Evolutionary conservation across 2,888 invertebrate genomes (phyloP).

Genomic region (Choreutis nemorana): DNA sequence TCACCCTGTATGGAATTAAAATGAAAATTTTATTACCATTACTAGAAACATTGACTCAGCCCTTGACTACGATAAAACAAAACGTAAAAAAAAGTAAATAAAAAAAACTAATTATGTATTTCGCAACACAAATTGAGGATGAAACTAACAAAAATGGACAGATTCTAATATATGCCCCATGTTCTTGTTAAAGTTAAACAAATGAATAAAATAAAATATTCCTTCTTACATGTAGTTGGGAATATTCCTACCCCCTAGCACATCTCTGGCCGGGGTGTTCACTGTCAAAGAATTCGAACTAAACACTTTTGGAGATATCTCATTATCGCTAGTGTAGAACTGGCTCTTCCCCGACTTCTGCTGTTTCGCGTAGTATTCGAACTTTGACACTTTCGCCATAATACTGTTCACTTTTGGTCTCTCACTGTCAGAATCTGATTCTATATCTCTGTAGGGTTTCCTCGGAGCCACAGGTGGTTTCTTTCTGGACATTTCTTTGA

Average conservation of each 20-base stretch:
- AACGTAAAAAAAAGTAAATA: too few relatives aligned
- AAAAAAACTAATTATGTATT: too few relatives aligned
- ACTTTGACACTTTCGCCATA: constrained; percentile 80
- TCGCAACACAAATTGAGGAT: too few relatives aligned
- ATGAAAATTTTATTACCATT: too few relatives aligned
- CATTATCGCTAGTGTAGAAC: constrained; percentile 46
- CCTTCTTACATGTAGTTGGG: constrained; percentile 69
- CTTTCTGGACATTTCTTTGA: constrained; percentile 59
- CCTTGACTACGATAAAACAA: too few relatives aligned
- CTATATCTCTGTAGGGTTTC: constrained; percentile 62
- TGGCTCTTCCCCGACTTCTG: constrained; percentile 61
- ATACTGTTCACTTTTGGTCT: constrained; percentile 60
- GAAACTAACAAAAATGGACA: too few relatives aligned
- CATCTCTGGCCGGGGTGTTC: constrained; percentile 83
- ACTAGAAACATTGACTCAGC: too few relatives aligned
- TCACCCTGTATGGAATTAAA: too few relatives aligned
- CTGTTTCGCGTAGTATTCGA: constrained; percentile 78
- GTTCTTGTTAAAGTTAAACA: too few relatives aligned
- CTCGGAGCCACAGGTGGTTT: constrained; percentile 73
- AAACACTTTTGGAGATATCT: constrained; percentile 80
- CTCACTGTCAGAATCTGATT: constrained; percentile 59
- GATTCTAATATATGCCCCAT: too few relatives aligned
- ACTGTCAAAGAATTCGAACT: constrained; percentile 80
- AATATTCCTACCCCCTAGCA: constrained; percentile 71
- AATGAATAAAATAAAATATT: too few relatives aligned